Evolutionary conservation across 2,113 vertebrate species (phyloP).

Genomic region (Atherinomorus stipes): DNA sequence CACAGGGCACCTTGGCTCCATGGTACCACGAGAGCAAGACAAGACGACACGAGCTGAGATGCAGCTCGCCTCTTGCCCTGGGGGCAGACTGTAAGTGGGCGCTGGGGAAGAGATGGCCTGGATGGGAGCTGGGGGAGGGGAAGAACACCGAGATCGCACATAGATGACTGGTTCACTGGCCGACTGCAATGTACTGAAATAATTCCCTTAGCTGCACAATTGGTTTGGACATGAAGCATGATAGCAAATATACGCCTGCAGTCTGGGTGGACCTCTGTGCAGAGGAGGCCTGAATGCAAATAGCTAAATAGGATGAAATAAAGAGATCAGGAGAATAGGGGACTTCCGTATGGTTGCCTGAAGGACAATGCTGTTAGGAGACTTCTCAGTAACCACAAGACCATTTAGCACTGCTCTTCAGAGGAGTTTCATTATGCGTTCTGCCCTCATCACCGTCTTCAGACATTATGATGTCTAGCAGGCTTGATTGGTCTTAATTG

Average conservation of each 20-base stretch:
- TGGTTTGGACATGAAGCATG: slow-evolving; percentile 73
- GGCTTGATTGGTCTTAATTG: slow-evolving; percentile 81
- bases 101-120: slow-evolving; percentile 39
- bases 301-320: slow-evolving; percentile 48
- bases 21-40: slow-evolving; percentile 40
- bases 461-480: slow-evolving; percentile 76
- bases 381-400: slow-evolving; percentile 54
- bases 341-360: slow-evolving; percentile 23
- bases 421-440: slow-evolving; percentile 68
- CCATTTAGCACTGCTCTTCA: slow-evolving; percentile 57
- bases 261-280: slow-evolving; percentile 19
- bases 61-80: slow-evolving; percentile 52
- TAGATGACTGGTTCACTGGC: slow-evolving; percentile 79
- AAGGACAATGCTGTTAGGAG: slow-evolving; percentile 28
- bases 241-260: slow-evolving; percentile 55
- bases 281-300: slow-evolving; percentile 24
- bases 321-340: slow-evolving; percentile 21
- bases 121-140: slow-evolving; percentile 22
- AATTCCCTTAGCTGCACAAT: slow-evolving; percentile 84
- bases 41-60: slow-evolving; percentile 44
- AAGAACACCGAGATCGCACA: slow-evolving; percentile 23
- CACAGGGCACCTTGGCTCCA: slow-evolving; percentile 39
- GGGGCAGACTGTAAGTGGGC: slow-evolving; percentile 61
- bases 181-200: slow-evolving; percentile 78
- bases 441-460: slow-evolving; percentile 65